Evolutionary conservation across 1,140 invertebrate genomes (phyloP), one percentile per base, ranked within the genome.

Genomic region (Drosophila truncata): DNA sequence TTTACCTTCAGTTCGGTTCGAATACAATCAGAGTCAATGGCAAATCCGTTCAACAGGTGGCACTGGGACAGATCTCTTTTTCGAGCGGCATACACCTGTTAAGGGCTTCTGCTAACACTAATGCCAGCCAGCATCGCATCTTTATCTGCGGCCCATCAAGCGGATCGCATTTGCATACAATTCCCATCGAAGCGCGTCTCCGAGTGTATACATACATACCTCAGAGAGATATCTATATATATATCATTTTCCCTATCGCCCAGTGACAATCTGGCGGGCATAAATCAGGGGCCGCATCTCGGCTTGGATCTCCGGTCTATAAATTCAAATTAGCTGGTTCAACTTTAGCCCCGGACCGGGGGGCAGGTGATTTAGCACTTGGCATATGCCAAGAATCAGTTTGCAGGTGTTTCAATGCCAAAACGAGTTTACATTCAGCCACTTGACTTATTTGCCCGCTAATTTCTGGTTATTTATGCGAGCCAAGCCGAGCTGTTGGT

Each of bases 391-490:
- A 49, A 72, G 66, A 71, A 71, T 72, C 66, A 16, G 27, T 37
- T 75, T 74, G 79, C 83, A 86, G 83, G 83, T 86, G 83, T 86
- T 82, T 82, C 83, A 74, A 62, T 78, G 62, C 63, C 57, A 60
- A 87, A 82, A 87, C 83, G 74, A 87, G 83, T 87, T 87, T 78
- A 42, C 75, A 67, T 78, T 55, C 52, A 55, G 61, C 55, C 60
- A 78, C 72, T 77, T 80, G 83, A 77, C 79, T 82, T 87, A 80
- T 87, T 87, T 77, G 79, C 76, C 76, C 66, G 79, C 83, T 87
- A 87, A 87, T 87, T 87, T 87, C 66, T 76, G 85, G 82, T 85
- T 81, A 84, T 84, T 85, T 84, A 85, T 87, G 80, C 76, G 71
- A 52, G 41, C 14, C 20, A 8, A 35, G 49, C 31, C 29, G 18